phyloP scores from a whole-genome alignment of 2,113 vertebrate species.

The Regulus satrapa region DNA sequence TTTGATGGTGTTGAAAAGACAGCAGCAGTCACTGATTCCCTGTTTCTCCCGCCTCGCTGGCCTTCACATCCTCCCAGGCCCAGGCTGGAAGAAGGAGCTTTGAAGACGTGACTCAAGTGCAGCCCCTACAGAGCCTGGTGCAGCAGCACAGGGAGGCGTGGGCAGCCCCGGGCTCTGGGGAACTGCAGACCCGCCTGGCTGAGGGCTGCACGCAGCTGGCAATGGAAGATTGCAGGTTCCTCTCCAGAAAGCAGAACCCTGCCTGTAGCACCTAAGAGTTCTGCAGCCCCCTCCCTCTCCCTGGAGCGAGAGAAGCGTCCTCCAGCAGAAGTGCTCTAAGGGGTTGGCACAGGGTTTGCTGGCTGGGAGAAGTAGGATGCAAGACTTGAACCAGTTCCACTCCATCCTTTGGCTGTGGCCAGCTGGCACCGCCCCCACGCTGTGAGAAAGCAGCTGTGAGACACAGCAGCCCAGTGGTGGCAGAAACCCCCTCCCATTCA shows the following conservation, averaged over 20 bases:
- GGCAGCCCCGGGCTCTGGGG: fast-evolving
- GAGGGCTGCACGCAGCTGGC: background rate
- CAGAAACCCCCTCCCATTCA: background rate
- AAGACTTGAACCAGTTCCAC: background rate
- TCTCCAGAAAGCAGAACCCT: background rate
- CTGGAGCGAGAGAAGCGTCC: background rate
- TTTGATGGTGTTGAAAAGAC: background rate
- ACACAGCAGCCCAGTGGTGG: background rate
- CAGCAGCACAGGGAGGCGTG: background rate
- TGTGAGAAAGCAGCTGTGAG: background rate
- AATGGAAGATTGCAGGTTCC: background rate
- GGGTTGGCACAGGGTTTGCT: fast-evolving
- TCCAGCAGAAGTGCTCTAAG: background rate
- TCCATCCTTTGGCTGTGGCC: background rate
- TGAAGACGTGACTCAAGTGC: background rate
- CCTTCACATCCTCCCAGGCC: background rate
- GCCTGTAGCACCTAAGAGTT: background rate
- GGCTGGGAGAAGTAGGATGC: fast-evolving
- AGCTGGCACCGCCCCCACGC: background rate
- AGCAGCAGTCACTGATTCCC: background rate
- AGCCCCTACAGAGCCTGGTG: background rate
- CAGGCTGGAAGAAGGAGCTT: background rate
- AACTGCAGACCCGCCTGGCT: fast-evolving
- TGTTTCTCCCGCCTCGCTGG: background rate
- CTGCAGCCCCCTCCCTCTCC: background rate